These are phyloP conservation scores for Heliconius erato DNA, from an alignment of 2,888 invertebrate genomes.

Conservation along the genomic window DNA sequence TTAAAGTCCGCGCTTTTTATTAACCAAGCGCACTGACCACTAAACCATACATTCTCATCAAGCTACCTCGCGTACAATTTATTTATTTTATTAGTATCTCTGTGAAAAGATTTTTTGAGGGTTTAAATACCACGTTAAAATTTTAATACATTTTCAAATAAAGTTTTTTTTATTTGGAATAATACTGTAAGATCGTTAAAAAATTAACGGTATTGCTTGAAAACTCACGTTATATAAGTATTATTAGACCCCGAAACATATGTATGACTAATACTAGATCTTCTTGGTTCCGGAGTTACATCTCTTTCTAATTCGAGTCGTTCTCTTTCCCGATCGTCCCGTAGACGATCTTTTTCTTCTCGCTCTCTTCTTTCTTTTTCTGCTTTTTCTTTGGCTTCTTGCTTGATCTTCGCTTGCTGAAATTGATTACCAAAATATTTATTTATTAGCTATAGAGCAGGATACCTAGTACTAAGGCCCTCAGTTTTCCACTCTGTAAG, in stretches of 20 bases:
- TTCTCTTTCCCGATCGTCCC: slow-evolving; percentile 69
- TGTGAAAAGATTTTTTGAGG: no score
- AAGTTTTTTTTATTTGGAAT: no score
- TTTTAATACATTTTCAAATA: no score
- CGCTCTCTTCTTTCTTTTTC: slow-evolving; percentile 72
- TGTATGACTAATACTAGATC: slow-evolving; percentile 61
- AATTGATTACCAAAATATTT: slow-evolving; percentile 41
- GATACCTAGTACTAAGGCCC: not conserved
- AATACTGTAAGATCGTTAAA: no score
- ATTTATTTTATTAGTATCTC: no score
- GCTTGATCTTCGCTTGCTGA: slow-evolving; percentile 82
- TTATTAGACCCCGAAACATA: slow-evolving; percentile 56
- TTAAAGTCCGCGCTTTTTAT: no score
- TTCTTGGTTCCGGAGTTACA: slow-evolving; percentile 62
- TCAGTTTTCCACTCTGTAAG: no score
- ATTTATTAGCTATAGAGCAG: not conserved
- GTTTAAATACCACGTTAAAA: no score
- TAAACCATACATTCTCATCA: no score
- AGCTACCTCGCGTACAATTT: no score
- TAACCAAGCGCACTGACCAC: no score
- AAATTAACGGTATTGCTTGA: no score
- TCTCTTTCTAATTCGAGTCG: slow-evolving; percentile 56
- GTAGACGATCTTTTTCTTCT: slow-evolving; percentile 70
- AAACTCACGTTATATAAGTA: slow-evolving; percentile 60
- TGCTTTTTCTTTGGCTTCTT: slow-evolving; percentile 77